Base-by-base conservation (phyloP, 2,113 vertebrate genomes). In the Chaetodon auriga region DNA sequence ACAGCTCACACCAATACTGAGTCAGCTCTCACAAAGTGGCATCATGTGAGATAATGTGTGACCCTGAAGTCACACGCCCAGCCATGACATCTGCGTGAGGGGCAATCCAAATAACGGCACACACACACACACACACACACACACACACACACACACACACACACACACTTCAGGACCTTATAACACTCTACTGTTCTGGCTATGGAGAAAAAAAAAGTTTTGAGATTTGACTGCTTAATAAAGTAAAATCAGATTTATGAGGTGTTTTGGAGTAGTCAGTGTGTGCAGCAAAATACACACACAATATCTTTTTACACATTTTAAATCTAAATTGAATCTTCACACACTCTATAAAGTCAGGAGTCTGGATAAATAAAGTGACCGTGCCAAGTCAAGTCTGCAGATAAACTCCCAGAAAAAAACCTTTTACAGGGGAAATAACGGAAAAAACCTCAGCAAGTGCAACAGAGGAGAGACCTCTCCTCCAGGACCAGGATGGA, bases 11-110 rank as follows among this genome's bases (percentile, higher is more conserved):
- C 18, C 61, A 68, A 53, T 12, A 58, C 11, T 68, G 68, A 83
- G 65, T 84, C 63, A 71, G 55, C 62, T 71, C 62, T 30, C 7
- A 55, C 30, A 48, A 72, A 82, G 65, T 64, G 78, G 55, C 41
- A 82, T 81, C 89, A 86, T 87, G 84, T 89, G 86, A 89, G 61
- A 73, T 11, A n/a, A 76, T 68, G 78, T 21, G 19, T 89, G 78
- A 89, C 83, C 58, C 62, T 46, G 53, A 71, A 72, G 69, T 85
- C 83, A 89, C 58, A 66, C 66, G 41, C 23, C 81, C 66, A 85
- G 46, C 43, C 23, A 21, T 36, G 43, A 71, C 54, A 63, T 78
- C 19, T 41, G 0, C 77, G 55, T 25, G 41, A 78, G 45, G 21
- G 13, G 72, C 9, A 16, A 76, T 7, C 1, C 7, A 14, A 43